Evolutionary conservation across 2,888 invertebrate species (phyloP).

Genomic region (Campoplex nolae): DNA sequence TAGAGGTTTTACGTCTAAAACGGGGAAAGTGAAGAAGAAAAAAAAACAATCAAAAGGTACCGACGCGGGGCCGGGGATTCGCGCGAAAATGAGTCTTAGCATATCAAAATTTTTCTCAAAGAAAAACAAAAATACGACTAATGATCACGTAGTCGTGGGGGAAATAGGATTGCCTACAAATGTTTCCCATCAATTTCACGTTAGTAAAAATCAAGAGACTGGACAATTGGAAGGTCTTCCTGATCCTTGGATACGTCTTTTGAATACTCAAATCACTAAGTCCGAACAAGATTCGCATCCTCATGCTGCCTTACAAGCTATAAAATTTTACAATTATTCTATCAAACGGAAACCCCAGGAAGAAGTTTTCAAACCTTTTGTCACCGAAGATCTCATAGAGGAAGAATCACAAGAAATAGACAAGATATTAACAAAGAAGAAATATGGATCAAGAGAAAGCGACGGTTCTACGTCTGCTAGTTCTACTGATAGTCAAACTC

Average conservation of each 20-base stretch:
- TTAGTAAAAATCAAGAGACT: conserved; percentile 92
- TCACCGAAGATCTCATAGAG: conserved; percentile 92
- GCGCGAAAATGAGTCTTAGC: conserved; percentile 81
- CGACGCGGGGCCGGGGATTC: not conserved
- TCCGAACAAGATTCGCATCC: conserved; percentile 96
- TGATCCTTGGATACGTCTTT: conserved; percentile 91
- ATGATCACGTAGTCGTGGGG: conserved; percentile 84
- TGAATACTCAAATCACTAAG: conserved; percentile 93
- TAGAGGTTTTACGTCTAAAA: not conserved
- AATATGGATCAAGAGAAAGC: conserved; percentile 79
- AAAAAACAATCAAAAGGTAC: not conserved
- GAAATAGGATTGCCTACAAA: conserved; percentile 94
- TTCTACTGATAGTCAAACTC: conserved; percentile 76
- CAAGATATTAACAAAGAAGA: conserved; percentile 90
- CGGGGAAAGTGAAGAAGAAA: not conserved
- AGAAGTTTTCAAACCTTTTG: conserved; percentile 90
- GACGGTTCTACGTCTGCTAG: conserved; percentile 78
- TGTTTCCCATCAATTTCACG: conserved; percentile 94
- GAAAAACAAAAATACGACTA: conserved; percentile 74
- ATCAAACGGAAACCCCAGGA: conserved; percentile 92
- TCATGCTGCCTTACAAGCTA: conserved; percentile 94
- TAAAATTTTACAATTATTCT: conserved; percentile 95
- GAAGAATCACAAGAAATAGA: conserved; percentile 94
- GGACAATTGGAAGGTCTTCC: conserved; percentile 95
- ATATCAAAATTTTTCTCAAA: conserved; percentile 83